phyloP scores from a whole-genome alignment of 2,113 vertebrate species.

The Ictidomys tridecemlineatus region DNA sequence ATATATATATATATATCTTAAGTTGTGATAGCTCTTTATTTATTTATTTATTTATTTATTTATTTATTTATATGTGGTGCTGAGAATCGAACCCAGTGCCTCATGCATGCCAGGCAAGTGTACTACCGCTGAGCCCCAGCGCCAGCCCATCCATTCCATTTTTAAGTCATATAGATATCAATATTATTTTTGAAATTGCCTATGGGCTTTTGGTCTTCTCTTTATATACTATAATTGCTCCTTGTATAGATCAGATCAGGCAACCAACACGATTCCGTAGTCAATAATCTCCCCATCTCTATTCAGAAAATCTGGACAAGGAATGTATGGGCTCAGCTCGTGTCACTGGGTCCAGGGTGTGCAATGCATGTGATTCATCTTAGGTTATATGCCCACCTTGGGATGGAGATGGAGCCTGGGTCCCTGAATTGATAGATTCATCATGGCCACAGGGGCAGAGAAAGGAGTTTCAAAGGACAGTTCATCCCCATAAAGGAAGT shows the following conservation, averaged over 20 bases:
- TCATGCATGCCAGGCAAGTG: no score
- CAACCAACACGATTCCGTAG: background rate
- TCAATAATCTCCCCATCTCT: background rate
- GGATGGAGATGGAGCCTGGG: background rate
- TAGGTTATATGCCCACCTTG: background rate
- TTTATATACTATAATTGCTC: background rate
- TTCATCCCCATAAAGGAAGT: background rate
- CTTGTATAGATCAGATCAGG: background rate
- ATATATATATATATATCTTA: no score
- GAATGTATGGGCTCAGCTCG: background rate
- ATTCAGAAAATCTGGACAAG: background rate
- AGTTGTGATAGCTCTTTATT: no score
- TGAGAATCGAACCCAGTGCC: no score
- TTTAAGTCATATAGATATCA: background rate
- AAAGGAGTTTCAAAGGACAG: background rate
- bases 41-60: no score
- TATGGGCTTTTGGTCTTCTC: background rate
- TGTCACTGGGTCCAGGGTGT: background rate
- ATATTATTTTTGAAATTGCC: conserved; percentile 38
- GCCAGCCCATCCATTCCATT: background rate
- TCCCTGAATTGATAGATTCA: background rate
- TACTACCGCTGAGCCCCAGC: no score
- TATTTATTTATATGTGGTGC: no score
- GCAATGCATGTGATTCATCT: background rate
- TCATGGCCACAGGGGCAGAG: background rate